A percentile compares a stretch with the other conserved stretches of the same genome.
Conservation (phyloP, 1,140 invertebrate genomes). For the Pectinophora gossypiella region DNA sequence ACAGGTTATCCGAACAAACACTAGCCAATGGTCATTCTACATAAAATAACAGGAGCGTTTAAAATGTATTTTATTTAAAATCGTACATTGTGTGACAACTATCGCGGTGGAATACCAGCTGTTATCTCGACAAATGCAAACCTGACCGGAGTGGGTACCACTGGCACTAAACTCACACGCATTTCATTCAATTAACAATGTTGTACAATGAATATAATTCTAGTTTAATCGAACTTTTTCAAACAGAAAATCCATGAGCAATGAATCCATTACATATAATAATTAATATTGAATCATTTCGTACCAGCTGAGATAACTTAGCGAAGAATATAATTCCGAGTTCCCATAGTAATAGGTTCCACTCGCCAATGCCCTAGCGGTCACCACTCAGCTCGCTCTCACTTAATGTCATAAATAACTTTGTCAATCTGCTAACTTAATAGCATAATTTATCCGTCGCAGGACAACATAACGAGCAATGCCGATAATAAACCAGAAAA, state of each 20-base stretch:
- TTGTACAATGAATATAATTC: too few species aligned
- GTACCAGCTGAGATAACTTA: too few species aligned
- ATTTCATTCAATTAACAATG: too few species aligned
- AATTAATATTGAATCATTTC: too few species aligned
- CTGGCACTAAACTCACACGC: slow-evolving; percentile 11
- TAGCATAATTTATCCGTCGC: slow-evolving; percentile 66
- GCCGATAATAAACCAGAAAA: slow-evolving; percentile 71
- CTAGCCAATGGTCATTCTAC: too few species aligned
- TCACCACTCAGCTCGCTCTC: slow-evolving; percentile 41
- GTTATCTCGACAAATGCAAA: slow-evolving; percentile 23
- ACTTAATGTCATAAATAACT: slow-evolving; percentile 67
- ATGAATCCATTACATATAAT: too few species aligned
- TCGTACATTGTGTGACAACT: slow-evolving; percentile 22
- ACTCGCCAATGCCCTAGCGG: slow-evolving; percentile 26
- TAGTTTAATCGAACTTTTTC: too few species aligned
- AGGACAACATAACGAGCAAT: slow-evolving; percentile 70
- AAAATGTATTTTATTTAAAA: slow-evolving; percentile 10
- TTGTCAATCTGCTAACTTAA: slow-evolving; percentile 73
- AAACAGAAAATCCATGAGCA: too few species aligned
- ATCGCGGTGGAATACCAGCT: slow-evolving; percentile 20
- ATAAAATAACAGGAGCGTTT: neutral
- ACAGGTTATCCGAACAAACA: too few species aligned
- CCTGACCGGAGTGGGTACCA: slow-evolving; percentile 17
- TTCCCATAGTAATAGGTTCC: too few species aligned
- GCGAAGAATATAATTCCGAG: too few species aligned